Base-by-base conservation (phyloP, 2,888 invertebrate species). In the Acanthopleura granulata region DNA sequence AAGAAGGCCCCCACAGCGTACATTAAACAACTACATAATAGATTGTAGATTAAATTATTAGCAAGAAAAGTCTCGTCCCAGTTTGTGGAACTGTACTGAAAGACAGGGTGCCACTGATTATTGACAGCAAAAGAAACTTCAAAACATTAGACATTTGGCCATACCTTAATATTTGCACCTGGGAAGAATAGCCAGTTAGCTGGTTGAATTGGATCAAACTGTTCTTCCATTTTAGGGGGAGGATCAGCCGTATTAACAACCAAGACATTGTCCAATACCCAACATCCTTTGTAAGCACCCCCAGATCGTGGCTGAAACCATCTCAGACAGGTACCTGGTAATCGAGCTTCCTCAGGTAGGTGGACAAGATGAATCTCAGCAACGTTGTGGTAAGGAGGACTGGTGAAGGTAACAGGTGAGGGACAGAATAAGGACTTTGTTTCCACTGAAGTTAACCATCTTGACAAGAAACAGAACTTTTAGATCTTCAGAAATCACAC, bases 161-260 rank as follows among this genome's bases (percentile, higher is more conserved):
- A 75, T 82, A 91, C 91, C 85, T 88, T 86, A 30, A 91, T 86
- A 66, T 84, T 83, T 11, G 89, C 91, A 22, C 91, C 91, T 18
- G 91, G 91, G 75, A 91, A 91, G 78, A 90, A 90, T 14, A 91
- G 82, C 89, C 90, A 91, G 76, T 91, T 87, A 72, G 88, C 81
- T 4, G 90, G 89, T 75, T 90, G 87, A 49, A 91, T 80, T 11
- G 91, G 91, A 79, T 91, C 90, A 84, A 91, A 91, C 73, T 85
- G 81, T 49, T 91, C 91, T n/a, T 83, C 77, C 15, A 91, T 69
- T 16, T 75, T 72, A 1, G 77, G 74, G 0, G 90, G 89, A 15
- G 85, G 81, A 51, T 89, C 74, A 0, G 88, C 88, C 50, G 81
- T 83, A 80, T 89, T 90, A 72, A 86, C 86, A n/a, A 91, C 82